A percentile compares a stretch with the other conserved stretches of the same genome.
phyloP scores from a whole-genome alignment of 2,113 vertebrate genomes.

The Prietella phreatophila region DNA sequence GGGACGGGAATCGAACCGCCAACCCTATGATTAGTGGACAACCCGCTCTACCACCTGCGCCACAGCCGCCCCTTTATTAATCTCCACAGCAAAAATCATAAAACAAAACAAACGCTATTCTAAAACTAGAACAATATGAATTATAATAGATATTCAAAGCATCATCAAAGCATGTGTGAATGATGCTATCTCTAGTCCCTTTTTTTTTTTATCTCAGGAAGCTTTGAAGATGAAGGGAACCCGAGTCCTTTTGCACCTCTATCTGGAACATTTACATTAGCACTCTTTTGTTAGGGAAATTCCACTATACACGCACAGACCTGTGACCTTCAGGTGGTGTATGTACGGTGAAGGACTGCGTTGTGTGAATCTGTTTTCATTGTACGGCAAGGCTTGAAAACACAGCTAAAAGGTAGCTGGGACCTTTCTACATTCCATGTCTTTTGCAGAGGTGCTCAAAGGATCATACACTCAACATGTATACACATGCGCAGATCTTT shows the following conservation, averaged over 20 bases:
- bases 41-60: too few species aligned
- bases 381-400: not conserved
- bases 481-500: not conserved
- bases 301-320: not conserved
- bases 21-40: too few species aligned
- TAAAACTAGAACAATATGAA: not conserved
- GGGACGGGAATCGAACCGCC: too few species aligned
- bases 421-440: not conserved
- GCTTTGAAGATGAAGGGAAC: conserved; percentile 28
- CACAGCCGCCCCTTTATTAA: too few species aligned
- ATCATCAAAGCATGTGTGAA: conserved; percentile 19
- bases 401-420: not conserved
- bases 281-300: conserved; percentile 25
- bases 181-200: not conserved
- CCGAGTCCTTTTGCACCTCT: not conserved
- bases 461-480: not conserved
- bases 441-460: not conserved
- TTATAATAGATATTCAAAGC: conserved; percentile 1
- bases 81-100: not conserved
- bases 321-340: conserved; percentile 15
- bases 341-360: not conserved
- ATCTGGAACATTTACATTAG: not conserved
- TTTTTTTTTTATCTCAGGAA: not conserved
- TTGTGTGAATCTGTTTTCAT: not conserved
- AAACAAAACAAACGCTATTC: not conserved